Evolutionary conservation across 2,797 vertebrate species (phyloP), one percentile per base, ranked within the genome.

Genomic region (Poecile montanus): DNA sequence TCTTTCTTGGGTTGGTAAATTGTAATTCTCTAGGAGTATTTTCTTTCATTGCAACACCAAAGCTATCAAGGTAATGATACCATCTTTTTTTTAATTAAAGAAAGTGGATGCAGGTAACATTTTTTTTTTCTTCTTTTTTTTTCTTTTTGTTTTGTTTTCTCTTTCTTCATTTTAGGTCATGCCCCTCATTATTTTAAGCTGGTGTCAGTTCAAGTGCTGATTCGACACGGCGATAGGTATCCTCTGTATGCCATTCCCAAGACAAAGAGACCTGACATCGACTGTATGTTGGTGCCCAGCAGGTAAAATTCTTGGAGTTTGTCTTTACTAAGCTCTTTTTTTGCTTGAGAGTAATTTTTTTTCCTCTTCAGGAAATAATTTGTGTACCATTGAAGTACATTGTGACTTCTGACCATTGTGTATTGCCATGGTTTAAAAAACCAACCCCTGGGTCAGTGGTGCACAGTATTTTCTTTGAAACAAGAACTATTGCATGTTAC

Each of bases 181-280:
- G 99, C 98, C 85, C 99, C 98, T 23, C 98, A 98, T 42, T 99
- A 99, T 95, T 99, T 99, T 95, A 99, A 98, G 96, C 97, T 99
- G 91, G 97, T 99, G 76, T 99, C 99, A 1, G 99, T 99, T 68
- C 99, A 99, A 22, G 98, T 99, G 97, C 98, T 99, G 98, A 99
- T 99, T 97, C 99, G 99, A 45, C 99, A 99, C 15, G 99, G 99
- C 0, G 99, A 99, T 96, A 98, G 99, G 70, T 99, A 99, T 82
- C 99, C 99, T 0, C 98, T 99, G 1, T 99, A 99, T 93, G 97
- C 98, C 95, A 99, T 99, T 96, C 99, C 99, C 77, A 99, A 98
- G 97, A 99, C 99, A 88, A 99, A 98, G 95, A 98, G 98, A 38
- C 99, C 99, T 10, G 96, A 98, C 88, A 99, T 99, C 26, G 98